Percentiles rank a stretch among this genome's conserved stretches.
Evolutionary conservation across 2,888 invertebrate species (phyloP).

Genomic region (Norana najaformis): DNA sequence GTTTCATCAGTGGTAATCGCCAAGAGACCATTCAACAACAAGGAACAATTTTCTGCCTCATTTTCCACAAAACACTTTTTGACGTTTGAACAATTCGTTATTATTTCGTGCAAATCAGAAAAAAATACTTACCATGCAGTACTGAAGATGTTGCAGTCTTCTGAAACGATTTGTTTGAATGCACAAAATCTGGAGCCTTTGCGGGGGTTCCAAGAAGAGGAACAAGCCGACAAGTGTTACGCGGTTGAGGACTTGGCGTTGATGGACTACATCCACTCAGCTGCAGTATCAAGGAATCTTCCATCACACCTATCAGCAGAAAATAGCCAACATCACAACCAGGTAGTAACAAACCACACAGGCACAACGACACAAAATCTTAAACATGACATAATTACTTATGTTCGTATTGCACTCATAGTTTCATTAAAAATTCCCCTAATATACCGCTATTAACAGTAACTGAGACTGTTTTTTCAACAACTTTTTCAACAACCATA

Average conservation of each 20-base stretch:
- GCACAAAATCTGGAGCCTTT: not conserved
- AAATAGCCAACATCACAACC: not conserved
- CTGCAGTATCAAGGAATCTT: not conserved
- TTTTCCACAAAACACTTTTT: not conserved
- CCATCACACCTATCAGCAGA: not conserved
- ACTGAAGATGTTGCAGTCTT: not conserved
- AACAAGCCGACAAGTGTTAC: not conserved
- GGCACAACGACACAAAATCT: too few relatives aligned
- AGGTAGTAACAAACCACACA: too few relatives aligned
- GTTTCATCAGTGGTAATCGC: too few relatives aligned
- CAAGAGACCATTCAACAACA: too few relatives aligned
- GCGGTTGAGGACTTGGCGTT: not conserved
- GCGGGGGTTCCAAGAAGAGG: not conserved
- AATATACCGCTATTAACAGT: too few relatives aligned
- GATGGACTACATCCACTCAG: not conserved
- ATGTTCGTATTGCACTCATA: too few relatives aligned
- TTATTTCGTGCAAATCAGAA: not conserved
- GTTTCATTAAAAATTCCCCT: too few relatives aligned
- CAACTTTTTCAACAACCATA: too few relatives aligned
- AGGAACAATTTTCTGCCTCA: not conserved
- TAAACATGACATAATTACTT: too few relatives aligned
- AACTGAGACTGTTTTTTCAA: too few relatives aligned
- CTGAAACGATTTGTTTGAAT: not conserved
- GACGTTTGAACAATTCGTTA: not conserved
- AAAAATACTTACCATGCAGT: slow-evolving; percentile 6